Percentiles rank a stretch among this genome's conserved stretches.
These are phyloP conservation scores for Echiichthys vipera DNA, from an alignment of 2,797 vertebrate species.

Conservation along the genomic window DNA sequence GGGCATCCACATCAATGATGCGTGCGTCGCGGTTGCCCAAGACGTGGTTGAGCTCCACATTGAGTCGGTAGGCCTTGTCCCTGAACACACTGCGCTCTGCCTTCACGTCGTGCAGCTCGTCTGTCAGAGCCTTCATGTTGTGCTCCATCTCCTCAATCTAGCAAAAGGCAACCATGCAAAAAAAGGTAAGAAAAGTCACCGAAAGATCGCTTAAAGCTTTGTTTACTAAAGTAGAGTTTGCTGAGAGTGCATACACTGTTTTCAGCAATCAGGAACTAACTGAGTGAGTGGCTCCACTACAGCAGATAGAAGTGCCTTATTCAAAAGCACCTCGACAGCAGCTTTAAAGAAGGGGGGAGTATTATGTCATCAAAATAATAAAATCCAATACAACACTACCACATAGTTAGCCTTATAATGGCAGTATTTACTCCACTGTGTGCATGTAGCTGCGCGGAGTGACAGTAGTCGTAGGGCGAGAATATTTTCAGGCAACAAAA, in stretches of 20 bases:
- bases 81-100: constrained; percentile 91
- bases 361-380: constrained; percentile 11
- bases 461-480: not conserved
- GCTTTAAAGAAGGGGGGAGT: not conserved
- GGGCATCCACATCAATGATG: constrained; percentile 94
- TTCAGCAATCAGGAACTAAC: constrained; percentile 10
- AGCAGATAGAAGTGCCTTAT: not conserved
- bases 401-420: not conserved
- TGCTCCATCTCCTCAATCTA: constrained; percentile 93
- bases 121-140: constrained; percentile 88
- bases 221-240: constrained; percentile 14
- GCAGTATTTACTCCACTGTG: not conserved
- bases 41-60: constrained; percentile 94
- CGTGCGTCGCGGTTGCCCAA: constrained; percentile 91
- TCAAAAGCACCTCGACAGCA: not conserved
- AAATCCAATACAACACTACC: not conserved
- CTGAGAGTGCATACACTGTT: constrained; percentile 13
- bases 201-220: constrained; percentile 18
- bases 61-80: constrained; percentile 93
- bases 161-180: constrained; percentile 1
- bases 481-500: not conserved
- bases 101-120: constrained; percentile 95
- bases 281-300: not conserved
- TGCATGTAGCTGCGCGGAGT: not conserved
- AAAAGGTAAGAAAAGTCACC: not conserved